Percentiles rank a stretch among this genome's conserved stretches.
Conservation (phyloP, 2,113 vertebrate species). For the Corydoras maculifer region DNA sequence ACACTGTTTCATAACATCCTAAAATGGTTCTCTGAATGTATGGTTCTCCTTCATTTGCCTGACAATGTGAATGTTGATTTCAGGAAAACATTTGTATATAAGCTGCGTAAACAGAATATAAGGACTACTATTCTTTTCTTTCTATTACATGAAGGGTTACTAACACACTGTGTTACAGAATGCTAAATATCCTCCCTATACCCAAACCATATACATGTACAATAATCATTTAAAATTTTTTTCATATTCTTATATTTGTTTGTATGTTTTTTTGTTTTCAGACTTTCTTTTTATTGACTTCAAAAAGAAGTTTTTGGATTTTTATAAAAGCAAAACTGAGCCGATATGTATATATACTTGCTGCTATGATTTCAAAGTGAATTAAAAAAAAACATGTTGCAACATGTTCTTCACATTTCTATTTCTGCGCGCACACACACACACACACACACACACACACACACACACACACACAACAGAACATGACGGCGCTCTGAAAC, state of each 20-base stretch:
- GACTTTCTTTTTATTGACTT: neutral
- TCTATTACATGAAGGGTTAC: too few species aligned
- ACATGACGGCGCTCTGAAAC: neutral
- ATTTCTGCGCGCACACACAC: neutral
- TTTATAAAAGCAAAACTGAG: conserved; percentile 4
- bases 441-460: neutral
- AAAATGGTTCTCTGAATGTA: neutral
- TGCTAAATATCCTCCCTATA: neutral
- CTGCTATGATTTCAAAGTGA: conserved; percentile 25
- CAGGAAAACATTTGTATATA: neutral
- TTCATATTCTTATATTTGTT: too few species aligned
- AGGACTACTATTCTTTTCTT: too few species aligned
- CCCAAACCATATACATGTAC: neutral
- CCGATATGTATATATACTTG: neutral
- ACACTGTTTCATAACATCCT: neutral
- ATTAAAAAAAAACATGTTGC: conserved; percentile 2
- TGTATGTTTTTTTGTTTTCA: too few species aligned
- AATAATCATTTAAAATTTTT: too few species aligned
- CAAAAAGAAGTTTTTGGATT: neutral
- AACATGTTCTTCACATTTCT: neutral
- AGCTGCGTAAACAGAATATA: too few species aligned
- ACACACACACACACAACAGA: neutral
- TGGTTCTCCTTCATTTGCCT: neutral
- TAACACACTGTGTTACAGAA: conserved; percentile 3
- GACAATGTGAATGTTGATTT: neutral